Evolutionary conservation across 2,797 vertebrate species (phyloP).

Genomic region (Ctenochaetus hawaiiensis): DNA sequence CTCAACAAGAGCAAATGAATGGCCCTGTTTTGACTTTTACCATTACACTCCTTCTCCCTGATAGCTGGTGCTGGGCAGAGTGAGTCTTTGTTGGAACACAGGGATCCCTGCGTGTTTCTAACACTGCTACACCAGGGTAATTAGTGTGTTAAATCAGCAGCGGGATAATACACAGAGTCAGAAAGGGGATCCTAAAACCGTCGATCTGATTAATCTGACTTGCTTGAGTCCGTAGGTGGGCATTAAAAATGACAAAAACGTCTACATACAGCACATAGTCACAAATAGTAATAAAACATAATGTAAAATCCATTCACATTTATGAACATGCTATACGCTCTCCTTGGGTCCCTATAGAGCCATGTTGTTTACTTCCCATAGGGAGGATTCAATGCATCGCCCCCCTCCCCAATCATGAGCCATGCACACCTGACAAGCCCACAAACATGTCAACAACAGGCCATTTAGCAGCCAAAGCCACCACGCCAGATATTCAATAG

Average conservation of each 20-base stretch:
- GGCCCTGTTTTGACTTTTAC: constrained; percentile 91
- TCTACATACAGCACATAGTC: constrained; percentile 8
- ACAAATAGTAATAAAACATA: constrained; percentile 11
- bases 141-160: constrained; percentile 80
- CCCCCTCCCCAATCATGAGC: not conserved
- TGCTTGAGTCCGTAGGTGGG: constrained; percentile 21
- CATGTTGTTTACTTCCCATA: constrained; percentile 29
- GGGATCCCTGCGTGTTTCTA: constrained; percentile 80
- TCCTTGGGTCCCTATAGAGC: constrained; percentile 13
- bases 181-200: constrained; percentile 58
- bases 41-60: constrained; percentile 85
- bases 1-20: constrained; percentile 93
- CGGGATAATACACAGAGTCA: constrained; percentile 75
- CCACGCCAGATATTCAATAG: constrained; percentile 52
- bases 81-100: constrained; percentile 81
- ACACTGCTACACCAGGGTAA: constrained; percentile 78
- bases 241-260: constrained; percentile 21
- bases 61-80: constrained; percentile 84
- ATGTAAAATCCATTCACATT: constrained; percentile 1
- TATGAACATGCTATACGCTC: not conserved
- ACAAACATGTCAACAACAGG: constrained; percentile 64
- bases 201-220: constrained; percentile 55
- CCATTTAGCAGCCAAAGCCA: constrained; percentile 59
- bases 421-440: constrained; percentile 58
- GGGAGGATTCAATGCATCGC: not conserved